Evolutionary conservation across 2,797 vertebrate species (phyloP), one percentile per base, ranked within the genome.

Genomic region (Acomys russatus): DNA sequence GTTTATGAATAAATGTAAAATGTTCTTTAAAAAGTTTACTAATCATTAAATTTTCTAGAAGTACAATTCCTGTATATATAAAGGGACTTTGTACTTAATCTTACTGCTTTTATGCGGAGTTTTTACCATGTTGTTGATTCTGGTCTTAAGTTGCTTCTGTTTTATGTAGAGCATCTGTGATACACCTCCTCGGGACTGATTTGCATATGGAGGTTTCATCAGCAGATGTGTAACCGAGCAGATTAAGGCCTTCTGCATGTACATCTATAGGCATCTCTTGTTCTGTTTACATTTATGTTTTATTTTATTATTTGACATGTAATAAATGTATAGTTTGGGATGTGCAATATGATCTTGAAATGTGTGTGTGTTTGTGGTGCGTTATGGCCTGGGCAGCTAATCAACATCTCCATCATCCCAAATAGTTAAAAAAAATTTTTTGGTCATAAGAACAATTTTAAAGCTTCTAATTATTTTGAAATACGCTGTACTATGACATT

Each of bases 41-140:
- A 54, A 66, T 92, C 15, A 82, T 66, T 76, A 23, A 49, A 23
- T 79, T 87, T 95, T 92, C 51, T 63, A 59, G 28, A 59, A 93
- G 28, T 56, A 1, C 28, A 85, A 61, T 9, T 91, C 20, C 22
- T 68, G 0, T 68, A 23, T 61, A 91, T 66, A 83, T 84, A 25
- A 82, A 82, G 68, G 30, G 12, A 88, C 59, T 25, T 38, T 90
- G 3, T 12, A 80, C 33, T 90, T 82, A 66, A 9, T 73, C 63
- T 23, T 91, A 12, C 88, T 70, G 59, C 54, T 82, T 85, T 76
- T 88, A 61, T 51, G 9, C 54, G 38, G 17, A 85, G 11, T 49
- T 51, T 51, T 88, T 22, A 0, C 22, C 11, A 30, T 7, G 83
- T 94, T 63, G 28, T 28, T 92, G 85, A 64, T 49, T 38, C 2